Conservation (phyloP, 2,113 vertebrate genomes). For the Oncorhynchus keta region DNA sequence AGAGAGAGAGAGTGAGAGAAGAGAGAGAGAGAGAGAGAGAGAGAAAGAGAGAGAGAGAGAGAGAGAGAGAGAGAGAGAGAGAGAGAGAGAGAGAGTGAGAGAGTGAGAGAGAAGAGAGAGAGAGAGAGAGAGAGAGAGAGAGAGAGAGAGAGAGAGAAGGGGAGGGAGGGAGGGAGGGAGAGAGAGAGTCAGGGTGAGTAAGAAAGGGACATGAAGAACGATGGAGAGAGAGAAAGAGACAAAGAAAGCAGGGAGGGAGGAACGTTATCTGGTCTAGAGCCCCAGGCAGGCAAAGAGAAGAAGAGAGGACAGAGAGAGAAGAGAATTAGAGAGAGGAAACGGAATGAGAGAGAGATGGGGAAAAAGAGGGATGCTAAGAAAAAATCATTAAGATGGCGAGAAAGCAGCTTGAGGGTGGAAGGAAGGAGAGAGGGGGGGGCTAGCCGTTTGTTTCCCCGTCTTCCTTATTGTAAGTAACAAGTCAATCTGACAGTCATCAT, state of each 20-base stretch:
- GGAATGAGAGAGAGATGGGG: slow-evolving; percentile 20
- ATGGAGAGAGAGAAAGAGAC: no score
- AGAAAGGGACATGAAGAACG: no score
- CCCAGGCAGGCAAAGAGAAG: background rate
- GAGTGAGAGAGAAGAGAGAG: no score
- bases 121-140: no score
- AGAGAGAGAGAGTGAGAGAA: background rate
- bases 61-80: no score
- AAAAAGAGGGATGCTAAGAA: background rate
- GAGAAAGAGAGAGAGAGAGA: no score
- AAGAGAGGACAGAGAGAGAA: background rate
- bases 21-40: no score
- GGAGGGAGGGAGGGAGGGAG: no score
- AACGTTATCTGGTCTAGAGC: background rate
- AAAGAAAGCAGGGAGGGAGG: background rate
- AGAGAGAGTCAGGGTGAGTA: no score
- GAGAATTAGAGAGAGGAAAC: background rate
- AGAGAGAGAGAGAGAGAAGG: no score
- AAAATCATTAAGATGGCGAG: background rate
- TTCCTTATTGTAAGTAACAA: slow-evolving; percentile 70
- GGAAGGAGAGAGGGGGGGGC: no score
- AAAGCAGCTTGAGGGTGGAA: background rate
- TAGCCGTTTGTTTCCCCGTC: slow-evolving; percentile 62
- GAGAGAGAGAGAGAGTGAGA: no score
- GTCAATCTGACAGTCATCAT: slow-evolving; percentile 76